phyloP scores from a whole-genome alignment of 2,113 vertebrate genomes.

The Ceyx melanurus region DNA sequence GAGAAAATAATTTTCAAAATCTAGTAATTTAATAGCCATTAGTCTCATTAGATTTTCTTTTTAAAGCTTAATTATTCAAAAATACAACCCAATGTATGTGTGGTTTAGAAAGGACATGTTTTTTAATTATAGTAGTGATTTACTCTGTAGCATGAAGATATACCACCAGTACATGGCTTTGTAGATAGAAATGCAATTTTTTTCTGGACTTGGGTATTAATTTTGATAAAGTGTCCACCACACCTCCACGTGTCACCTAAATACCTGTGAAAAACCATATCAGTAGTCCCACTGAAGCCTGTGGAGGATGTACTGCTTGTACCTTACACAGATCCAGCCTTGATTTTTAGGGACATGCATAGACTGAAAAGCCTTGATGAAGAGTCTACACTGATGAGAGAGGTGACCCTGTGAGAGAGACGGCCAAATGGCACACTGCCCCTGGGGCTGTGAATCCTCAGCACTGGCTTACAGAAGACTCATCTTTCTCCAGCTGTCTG shows the following conservation, averaged over 20 bases:
- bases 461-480: neutral
- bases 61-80: constrained; percentile 78
- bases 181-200: neutral
- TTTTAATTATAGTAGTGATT: constrained; percentile 68
- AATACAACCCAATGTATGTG: constrained; percentile 51
- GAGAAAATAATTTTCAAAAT: constrained; percentile 78
- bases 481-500: neutral
- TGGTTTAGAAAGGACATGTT: constrained; percentile 60
- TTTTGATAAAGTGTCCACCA: neutral
- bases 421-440: neutral
- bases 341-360: neutral
- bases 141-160: constrained; percentile 18
- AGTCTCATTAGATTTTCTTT: constrained; percentile 76
- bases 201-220: neutral
- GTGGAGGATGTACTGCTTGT: neutral
- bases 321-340: neutral
- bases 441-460: neutral
- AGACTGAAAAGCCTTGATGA: neutral
- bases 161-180: neutral
- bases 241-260: neutral
- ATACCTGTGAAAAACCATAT: neutral
- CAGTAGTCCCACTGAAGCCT: neutral
- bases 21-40: constrained; percentile 78
- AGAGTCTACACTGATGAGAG: neutral
- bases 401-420: neutral